Evolutionary conservation across 2,888 invertebrate species (phyloP).

Genomic region (Lutraria lutraria): DNA sequence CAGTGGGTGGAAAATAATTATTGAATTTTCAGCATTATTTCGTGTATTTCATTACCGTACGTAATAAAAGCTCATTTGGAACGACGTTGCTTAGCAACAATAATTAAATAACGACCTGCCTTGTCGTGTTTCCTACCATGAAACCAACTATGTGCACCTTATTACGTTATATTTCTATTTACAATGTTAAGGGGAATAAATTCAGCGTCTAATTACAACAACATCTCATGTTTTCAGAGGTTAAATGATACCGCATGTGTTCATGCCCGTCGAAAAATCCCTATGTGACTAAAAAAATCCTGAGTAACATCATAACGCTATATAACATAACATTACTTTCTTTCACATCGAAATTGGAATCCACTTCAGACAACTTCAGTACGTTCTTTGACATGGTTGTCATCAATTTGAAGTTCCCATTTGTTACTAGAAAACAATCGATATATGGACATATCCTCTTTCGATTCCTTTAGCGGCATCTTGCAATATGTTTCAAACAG

Average conservation of each 20-base stretch:
- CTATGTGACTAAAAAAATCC: background rate
- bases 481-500: too few species aligned
- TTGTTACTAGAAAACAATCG: too few species aligned
- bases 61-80: constrained; percentile 65
- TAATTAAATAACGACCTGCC: constrained; percentile 69
- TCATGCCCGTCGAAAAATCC: background rate
- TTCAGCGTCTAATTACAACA: constrained; percentile 12
- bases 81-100: constrained; percentile 65
- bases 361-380: too few species aligned
- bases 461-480: too few species aligned
- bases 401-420: too few species aligned
- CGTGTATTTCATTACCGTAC: constrained; percentile 67
- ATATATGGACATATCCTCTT: too few species aligned
- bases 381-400: too few species aligned
- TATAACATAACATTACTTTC: too few species aligned
- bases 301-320: background rate
- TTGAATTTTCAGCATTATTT: constrained; percentile 65
- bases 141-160: constrained; percentile 59
- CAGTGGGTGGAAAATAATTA: constrained; percentile 61
- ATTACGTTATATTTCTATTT: constrained; percentile 43
- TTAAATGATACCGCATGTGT: constrained; percentile 19
- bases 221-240: constrained; percentile 11
- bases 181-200: constrained; percentile 32
- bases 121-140: constrained; percentile 63
- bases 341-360: too few species aligned